Evolutionary conservation across 2,113 vertebrate genomes (phyloP).

Genomic region (Gallinago jamesoni): DNA sequence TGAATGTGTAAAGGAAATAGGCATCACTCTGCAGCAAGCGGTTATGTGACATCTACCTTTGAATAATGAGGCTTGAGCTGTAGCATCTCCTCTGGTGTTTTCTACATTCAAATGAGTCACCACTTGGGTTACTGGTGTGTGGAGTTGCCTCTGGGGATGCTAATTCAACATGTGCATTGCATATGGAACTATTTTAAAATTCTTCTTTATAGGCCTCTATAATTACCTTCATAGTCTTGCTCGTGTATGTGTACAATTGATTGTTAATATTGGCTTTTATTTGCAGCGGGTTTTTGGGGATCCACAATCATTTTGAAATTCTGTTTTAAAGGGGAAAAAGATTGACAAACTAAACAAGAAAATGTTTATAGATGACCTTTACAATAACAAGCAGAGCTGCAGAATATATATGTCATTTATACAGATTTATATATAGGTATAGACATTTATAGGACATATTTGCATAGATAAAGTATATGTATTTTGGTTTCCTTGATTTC

Average conservation of each 20-base stretch:
- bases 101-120: not conserved
- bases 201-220: not conserved
- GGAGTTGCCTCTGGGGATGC: not conserved
- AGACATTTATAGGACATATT: not conserved
- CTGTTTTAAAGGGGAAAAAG: not conserved
- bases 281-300: not conserved
- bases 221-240: not conserved
- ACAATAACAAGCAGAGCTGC: not conserved
- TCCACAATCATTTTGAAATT: not conserved
- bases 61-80: not conserved
- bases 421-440: not conserved
- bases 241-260: rapidly evolving
- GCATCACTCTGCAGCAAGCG: not conserved
- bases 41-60: not conserved
- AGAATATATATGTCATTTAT: not conserved
- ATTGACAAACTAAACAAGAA: not conserved
- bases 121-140: not conserved
- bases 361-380: not conserved
- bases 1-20: not conserved
- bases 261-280: not conserved
- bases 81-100: not conserved
- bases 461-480: not conserved
- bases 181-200: not conserved
- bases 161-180: not conserved
- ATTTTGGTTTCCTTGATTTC: not conserved